phyloP scores from a whole-genome alignment of 2,797 vertebrate genomes.

The Leuciscus waleckii region DNA sequence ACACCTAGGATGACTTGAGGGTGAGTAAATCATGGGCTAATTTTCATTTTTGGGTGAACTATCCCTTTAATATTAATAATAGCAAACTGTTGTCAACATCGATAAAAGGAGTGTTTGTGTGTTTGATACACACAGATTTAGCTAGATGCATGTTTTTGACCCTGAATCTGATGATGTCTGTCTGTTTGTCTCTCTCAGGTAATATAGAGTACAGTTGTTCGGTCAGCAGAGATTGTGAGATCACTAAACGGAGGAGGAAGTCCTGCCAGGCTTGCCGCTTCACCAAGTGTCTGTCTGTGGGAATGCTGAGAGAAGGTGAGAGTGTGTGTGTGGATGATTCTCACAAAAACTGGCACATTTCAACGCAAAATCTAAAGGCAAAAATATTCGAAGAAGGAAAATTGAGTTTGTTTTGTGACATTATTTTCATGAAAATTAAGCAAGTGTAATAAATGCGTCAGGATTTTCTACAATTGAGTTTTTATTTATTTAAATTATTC shows the following conservation, averaged over 20 bases:
- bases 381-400: neutral
- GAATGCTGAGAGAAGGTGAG: slow-evolving; percentile 98
- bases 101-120: neutral
- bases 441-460: neutral
- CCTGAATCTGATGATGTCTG: neutral
- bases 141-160: neutral
- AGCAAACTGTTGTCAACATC: neutral
- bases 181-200: slow-evolving; percentile 75
- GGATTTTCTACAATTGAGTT: neutral
- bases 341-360: slow-evolving; percentile 2
- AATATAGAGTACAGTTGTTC: slow-evolving; percentile 99
- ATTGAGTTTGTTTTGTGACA: neutral
- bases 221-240: slow-evolving; percentile 96
- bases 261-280: slow-evolving; percentile 99
- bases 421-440: neutral
- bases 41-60: too few species aligned
- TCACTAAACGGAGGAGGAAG: slow-evolving; percentile 97
- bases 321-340: neutral
- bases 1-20: too few species aligned
- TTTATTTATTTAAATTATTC: neutral
- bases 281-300: slow-evolving; percentile 96
- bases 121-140: neutral
- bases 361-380: neutral
- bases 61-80: too few species aligned
- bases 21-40: too few species aligned